Evolutionary conservation across 1,140 invertebrate genomes (phyloP), one percentile per base, ranked within the genome.

Genomic region (Dryas iulia): DNA sequence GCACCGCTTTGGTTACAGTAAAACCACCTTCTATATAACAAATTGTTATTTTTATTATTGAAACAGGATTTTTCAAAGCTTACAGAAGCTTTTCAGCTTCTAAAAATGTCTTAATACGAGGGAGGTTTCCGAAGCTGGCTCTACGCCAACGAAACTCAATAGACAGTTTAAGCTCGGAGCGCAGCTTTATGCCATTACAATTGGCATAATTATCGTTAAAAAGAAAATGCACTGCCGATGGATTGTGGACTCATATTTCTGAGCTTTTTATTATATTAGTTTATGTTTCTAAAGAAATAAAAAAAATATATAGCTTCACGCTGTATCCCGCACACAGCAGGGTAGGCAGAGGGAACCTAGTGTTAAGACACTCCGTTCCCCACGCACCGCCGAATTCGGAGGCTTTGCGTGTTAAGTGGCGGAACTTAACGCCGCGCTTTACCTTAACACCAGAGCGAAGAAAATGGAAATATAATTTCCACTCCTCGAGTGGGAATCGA

Each of bases 181-280:
- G 39, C 14, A 47, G 39, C 39, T 47, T 47, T 47, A 47, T 47
- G 39, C 39, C 39, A 47, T 47, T 47, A 47, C 39, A 47, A 47
- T 47, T 47, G 39, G 39, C 39, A 47, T 47, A 47, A 47, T 47
- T 47, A 47, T 47, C 39, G 39, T 47, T 47, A 47, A 47, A 39
- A 47, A 47, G 39, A 47, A 47, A 47, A 47, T 47, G 39, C 39
- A 21, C 39, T 18, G 39, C 39, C 39, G 39, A 47, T 21, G 39
- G 39, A 47, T 47, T 47, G 18, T 47, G 21, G 14, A 10, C 14
- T 47, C 8, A 10, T 21, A 14, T 11, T 47, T 21, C 10, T 21
- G 18, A 0, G 7, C n/a, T 39, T 47, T 47, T 47, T 47, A 3
- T 2, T 18, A 3, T 21, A 1, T 21, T 21, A 11, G 2, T n/a